A percentile compares a stretch with the other conserved stretches of the same genome.
These are phyloP conservation scores for Petrolisthes manimaculis DNA, from an alignment of 2,888 invertebrate species.

Conservation along the genomic window DNA sequence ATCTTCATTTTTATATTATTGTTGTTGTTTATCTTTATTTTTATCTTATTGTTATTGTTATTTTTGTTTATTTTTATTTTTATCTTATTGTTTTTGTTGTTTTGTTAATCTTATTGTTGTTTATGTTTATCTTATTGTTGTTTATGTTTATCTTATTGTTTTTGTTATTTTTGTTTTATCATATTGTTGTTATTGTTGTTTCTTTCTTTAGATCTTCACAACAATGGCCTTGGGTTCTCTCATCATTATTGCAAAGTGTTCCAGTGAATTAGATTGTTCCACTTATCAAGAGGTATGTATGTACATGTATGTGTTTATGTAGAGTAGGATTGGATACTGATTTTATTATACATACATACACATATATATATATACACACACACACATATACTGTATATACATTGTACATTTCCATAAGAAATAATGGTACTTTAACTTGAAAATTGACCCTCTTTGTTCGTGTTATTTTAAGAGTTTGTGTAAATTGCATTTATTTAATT, in stretches of 20 bases:
- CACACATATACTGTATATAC: background rate
- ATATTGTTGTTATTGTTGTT: background rate
- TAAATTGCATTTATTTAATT: no score
- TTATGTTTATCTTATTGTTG: background rate
- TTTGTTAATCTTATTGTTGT: no score
- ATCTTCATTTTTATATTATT: no score
- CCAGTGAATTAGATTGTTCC: conserved; percentile 52
- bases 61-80: no score
- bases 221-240: conserved; percentile 57
- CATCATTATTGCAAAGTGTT: conserved; percentile 54
- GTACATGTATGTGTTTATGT: background rate
- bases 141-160: background rate
- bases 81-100: background rate
- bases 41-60: background rate
- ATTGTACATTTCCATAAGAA: background rate
- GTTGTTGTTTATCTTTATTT: background rate
- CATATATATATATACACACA: background rate
- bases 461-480: no score
- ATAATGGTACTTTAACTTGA: background rate
- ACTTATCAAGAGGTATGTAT: conserved; percentile 64
- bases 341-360: background rate
- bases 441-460: no score
- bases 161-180: background rate
- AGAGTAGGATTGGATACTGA: background rate
- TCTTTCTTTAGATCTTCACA: conserved; percentile 68